phyloP scores from a whole-genome alignment of 37 sponge, comb jelly and placozoan genomes.

The Eunapius fragilis region DNA sequence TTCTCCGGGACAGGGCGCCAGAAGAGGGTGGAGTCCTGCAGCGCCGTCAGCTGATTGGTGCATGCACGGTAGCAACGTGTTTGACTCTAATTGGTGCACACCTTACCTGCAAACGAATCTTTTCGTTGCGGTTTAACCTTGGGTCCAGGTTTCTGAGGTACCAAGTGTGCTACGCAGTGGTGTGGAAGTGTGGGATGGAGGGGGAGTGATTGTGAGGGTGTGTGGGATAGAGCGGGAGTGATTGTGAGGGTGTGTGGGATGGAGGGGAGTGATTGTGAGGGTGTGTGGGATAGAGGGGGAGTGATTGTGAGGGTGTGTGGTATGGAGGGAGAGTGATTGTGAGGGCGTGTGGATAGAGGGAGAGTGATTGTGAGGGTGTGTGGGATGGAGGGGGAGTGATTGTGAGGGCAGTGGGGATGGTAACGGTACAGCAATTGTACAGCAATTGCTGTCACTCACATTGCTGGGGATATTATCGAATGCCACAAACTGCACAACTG shows the following conservation, averaged over 20 bases:
- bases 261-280: neutral
- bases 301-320: neutral
- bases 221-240: neutral
- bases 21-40: neutral
- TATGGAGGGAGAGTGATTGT: neutral
- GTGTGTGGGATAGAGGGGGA: neutral
- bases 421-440: too few species aligned
- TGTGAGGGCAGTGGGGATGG: too few species aligned
- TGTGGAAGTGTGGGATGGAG: neutral
- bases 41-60: neutral
- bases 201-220: neutral
- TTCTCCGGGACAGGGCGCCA: neutral
- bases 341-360: too few species aligned
- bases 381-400: too few species aligned
- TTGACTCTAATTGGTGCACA: neutral
- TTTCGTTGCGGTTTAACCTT: neutral
- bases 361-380: too few species aligned
- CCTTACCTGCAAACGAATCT: neutral
- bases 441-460: neutral
- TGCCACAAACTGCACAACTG: neutral
- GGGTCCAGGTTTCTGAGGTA: neutral
- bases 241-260: neutral
- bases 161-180: neutral
- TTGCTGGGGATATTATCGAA: neutral
- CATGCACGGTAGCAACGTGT: too few species aligned